phyloP scores from a whole-genome alignment of 1,140 invertebrate species.

The Drosophila rhopaloa region DNA sequence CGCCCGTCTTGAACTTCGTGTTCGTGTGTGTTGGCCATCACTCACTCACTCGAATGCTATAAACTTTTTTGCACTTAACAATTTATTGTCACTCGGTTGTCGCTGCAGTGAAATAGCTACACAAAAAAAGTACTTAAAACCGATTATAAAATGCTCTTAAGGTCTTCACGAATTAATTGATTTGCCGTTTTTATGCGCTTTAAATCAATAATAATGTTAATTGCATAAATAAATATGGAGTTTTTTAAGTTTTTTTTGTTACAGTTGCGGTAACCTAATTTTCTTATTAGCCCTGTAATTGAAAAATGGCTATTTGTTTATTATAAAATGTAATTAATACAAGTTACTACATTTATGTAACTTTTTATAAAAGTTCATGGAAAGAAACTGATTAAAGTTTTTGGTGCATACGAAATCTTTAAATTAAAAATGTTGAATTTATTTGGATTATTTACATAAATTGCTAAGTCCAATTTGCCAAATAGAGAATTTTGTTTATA shows the following conservation, averaged over 20 bases:
- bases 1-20: slow-evolving; percentile 42
- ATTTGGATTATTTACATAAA: too few relatives aligned
- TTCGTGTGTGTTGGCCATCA: slow-evolving; percentile 46
- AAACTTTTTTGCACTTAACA: slow-evolving; percentile 80
- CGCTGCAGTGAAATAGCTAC: neutral
- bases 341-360: too few relatives aligned
- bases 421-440: too few relatives aligned
- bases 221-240: neutral
- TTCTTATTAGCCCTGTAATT: neutral
- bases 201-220: slow-evolving; percentile 7
- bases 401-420: too few relatives aligned
- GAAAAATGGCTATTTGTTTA: too few relatives aligned
- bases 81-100: slow-evolving; percentile 75
- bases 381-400: too few relatives aligned
- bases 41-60: slow-evolving; percentile 74
- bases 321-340: neutral
- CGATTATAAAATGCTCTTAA: slow-evolving; percentile 29
- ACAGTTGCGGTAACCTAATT: neutral
- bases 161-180: neutral
- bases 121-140: slow-evolving; percentile 3
- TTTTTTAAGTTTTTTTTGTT: neutral
- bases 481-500: too few relatives aligned
- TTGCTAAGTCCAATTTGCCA: too few relatives aligned
- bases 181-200: neutral
- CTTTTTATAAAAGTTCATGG: too few relatives aligned